phyloP scores from a whole-genome alignment of 1,140 invertebrate species.

The Bombus consobrinus region DNA sequence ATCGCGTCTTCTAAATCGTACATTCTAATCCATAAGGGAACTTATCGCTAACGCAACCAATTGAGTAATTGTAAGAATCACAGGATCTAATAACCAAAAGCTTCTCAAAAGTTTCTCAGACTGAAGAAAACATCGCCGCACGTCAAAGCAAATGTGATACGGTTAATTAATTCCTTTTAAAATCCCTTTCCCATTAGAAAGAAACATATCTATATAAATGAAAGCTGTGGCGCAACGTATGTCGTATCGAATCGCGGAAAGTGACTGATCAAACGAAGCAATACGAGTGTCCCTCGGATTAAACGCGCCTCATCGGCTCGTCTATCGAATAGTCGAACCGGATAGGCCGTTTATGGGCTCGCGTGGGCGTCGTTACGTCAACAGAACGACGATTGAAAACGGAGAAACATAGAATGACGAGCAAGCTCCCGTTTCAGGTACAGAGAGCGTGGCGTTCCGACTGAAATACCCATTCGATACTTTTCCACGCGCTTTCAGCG shows the following conservation, averaged over 20 bases:
- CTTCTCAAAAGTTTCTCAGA: neutral
- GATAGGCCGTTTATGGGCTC: slow-evolving; percentile 6
- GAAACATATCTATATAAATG: neutral
- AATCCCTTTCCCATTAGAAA: too few species aligned
- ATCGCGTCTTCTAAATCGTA: too few species aligned
- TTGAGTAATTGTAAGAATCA: neutral
- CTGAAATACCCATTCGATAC: neutral
- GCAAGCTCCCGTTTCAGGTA: neutral
- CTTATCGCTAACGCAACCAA: neutral
- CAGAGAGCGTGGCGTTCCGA: neutral
- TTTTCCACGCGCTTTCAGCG: neutral
- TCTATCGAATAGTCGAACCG: slow-evolving; percentile 45
- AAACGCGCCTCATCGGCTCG: neutral
- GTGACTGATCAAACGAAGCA: neutral
- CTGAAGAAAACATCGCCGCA: too few species aligned
- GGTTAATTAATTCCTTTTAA: neutral
- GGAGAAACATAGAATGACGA: slow-evolving; percentile 7
- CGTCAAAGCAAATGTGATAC: neutral
- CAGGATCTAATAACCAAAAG: too few species aligned
- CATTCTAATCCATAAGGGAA: neutral
- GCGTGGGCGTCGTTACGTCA: neutral
- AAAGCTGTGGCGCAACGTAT: slow-evolving; percentile 1
- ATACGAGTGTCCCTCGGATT: neutral
- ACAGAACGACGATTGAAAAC: slow-evolving; percentile 9
- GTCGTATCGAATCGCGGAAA: slow-evolving; percentile 4